Base-by-base conservation (phyloP, 1,140 invertebrate genomes). In the Dinoponera quadriceps region DNA sequence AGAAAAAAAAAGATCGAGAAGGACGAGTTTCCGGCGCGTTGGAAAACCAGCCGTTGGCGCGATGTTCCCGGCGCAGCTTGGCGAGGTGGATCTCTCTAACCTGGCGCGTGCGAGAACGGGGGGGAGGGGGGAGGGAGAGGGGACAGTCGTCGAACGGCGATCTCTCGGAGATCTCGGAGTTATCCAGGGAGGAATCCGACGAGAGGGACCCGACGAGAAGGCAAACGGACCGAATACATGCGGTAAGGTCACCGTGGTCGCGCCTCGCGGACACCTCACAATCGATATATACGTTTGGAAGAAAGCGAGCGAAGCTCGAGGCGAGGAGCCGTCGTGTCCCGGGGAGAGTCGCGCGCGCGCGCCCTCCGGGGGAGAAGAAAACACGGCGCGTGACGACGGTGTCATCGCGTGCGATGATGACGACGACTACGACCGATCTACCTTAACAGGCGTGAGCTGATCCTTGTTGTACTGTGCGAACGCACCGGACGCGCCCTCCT, bases 401-500 rank as follows among this genome's bases (percentile, higher is more conserved):
- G 33, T 29, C 84, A 72, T 69, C 80, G 80, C 71, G 65, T 20
- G 68, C 72, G 84, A 86, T 60, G 80, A 59, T 22, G 49, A 63
- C 33, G 80, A 87, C 3, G 33, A 60, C 16, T 20, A 57, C 59
- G 85, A 57, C 2, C 55, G 62, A 75, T 80, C 80, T 94, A 94
- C 94, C 94, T 94, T 94, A 90, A 99, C 98, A 91, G 99, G 98
- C 92, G 98, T 99, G 94, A 99, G 97, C 96, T 99, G 99, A 94
- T 99, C 98, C 95, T 99, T 99, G 95, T 99, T 99, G 95, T 99
- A 99, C 91, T 98, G 97, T 85, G 98, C 97, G 96, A 99, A 99
- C 82, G 98, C 98, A 86, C 97, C 97, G 92, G 97, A 98, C 86
- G 98, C 98, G 90, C 98, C 98, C 95, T 99, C 98, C 95, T 99